Evolutionary conservation across 2,113 vertebrate genomes (phyloP), one percentile per base, ranked within the genome.

Genomic region (Cyprinodon tularosa): DNA sequence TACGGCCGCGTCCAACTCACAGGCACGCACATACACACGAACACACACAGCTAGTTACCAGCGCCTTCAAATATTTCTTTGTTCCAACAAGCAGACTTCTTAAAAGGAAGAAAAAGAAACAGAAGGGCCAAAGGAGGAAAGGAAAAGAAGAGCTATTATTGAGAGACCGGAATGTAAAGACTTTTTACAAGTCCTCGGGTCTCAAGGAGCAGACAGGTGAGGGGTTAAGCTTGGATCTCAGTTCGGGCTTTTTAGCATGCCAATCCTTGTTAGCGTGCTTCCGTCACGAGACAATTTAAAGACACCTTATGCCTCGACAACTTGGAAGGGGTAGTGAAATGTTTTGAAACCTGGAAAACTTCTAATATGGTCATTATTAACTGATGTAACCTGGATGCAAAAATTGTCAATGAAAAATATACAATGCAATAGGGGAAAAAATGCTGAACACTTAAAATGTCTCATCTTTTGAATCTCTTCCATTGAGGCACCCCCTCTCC

Each of bases 61-160:
- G 84, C 77, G 79, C 87, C 81, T 90, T 90, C 75, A 92, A 92
- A 91, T 90, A 93, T 92, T 71, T 88, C 82, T 94, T 93, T 93
- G 92, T 94, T 93, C 89, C 86, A 91, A 90, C 84, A 92, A 89
- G 84, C 78, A 88, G 85, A 67, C 85, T 84, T 86, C 74, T 89
- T 90, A 72, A 89, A 85, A 86, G 73, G 85, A 45, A 80, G 66
- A 83, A 84, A 85, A 84, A 83, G 29, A 76, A 84, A 82, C 40
- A 81, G 65, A 79, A 15, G 39, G 64, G 59, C 60, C 11, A 15
- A 75, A 70, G 63, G 69, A 81, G 80, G 74, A 86, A 88, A 86
- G 40, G 66, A 62, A 68, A 84, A 89, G 78, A 91, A 83, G 82
- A 81, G 68, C 74, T 78, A 91, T 87, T 90, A 89, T 81, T 86